These are phyloP conservation scores for Sebastes oblongus DNA, from an alignment of 2,797 vertebrate genomes.

Conservation along the genomic window DNA sequence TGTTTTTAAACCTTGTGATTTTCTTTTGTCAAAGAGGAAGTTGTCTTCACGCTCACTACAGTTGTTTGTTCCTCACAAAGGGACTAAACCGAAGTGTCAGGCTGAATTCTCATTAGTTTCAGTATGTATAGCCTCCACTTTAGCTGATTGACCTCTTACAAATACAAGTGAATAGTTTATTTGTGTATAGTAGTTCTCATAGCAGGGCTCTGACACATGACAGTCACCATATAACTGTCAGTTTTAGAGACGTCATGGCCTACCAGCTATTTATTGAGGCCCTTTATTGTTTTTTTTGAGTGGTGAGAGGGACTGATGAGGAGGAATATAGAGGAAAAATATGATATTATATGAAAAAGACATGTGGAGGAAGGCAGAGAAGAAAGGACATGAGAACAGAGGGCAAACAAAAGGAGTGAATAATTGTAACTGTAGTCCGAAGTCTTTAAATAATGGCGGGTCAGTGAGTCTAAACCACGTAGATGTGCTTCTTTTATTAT, in stretches of 20 bases:
- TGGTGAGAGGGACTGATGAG: neutral
- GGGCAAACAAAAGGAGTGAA: neutral
- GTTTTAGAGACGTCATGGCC: neutral
- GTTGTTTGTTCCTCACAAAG: constrained; percentile 8
- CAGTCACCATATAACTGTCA: neutral
- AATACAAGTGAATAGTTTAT: neutral
- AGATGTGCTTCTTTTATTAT: neutral
- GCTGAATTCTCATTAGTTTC: constrained; percentile 8
- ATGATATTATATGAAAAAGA: neutral
- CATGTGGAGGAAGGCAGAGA: neutral
- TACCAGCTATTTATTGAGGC: neutral
- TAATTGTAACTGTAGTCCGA: neutral
- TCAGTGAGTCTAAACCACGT: neutral
- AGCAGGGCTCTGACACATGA: neutral
- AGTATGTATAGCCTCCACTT: neutral
- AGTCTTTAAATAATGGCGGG: neutral
- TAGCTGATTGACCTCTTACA: neutral
- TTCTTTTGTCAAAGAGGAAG: constrained; percentile 34
- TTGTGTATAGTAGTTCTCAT: neutral
- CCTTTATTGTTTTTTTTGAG: neutral
- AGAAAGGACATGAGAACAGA: neutral
- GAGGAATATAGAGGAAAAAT: neutral
- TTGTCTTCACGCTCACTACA: neutral
- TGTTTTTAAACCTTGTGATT: constrained; percentile 20
- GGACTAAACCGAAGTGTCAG: neutral